Evolutionary conservation across 1,140 invertebrate species (phyloP).

Genomic region (Venustaconcha ellipsiformis): DNA sequence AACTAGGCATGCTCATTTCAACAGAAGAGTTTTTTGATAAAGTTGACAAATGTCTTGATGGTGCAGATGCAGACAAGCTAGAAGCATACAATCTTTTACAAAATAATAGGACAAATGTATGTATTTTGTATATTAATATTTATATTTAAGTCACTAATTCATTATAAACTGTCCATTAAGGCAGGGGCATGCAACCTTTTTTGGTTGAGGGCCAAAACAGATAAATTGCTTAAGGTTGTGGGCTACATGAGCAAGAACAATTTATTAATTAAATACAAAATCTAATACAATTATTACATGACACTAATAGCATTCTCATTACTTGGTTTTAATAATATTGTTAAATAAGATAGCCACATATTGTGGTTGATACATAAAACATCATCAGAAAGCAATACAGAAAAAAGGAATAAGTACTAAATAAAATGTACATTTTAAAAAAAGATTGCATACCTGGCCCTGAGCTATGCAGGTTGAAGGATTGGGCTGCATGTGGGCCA

Average conservation of each 20-base stretch:
- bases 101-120: slow-evolving; percentile 29
- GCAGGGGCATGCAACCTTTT: neutral
- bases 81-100: slow-evolving; percentile 38
- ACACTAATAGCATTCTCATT: no score
- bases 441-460: no score
- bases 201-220: neutral
- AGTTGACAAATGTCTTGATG: slow-evolving; percentile 41
- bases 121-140: neutral
- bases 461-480: no score
- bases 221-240: neutral
- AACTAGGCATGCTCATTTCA: neutral
- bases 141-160: neutral
- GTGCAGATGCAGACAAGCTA: slow-evolving; percentile 40
- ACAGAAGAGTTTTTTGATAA: slow-evolving; percentile 31
- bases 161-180: neutral
- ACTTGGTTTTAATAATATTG: no score
- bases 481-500: no score
- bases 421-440: no score
- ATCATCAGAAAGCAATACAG: neutral
- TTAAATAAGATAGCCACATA: no score
- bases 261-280: no score
- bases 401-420: no score
- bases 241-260: neutral
- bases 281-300: no score
- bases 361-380: no score